phyloP scores from a whole-genome alignment of 2,113 vertebrate species.

The Cavia porcellus region DNA sequence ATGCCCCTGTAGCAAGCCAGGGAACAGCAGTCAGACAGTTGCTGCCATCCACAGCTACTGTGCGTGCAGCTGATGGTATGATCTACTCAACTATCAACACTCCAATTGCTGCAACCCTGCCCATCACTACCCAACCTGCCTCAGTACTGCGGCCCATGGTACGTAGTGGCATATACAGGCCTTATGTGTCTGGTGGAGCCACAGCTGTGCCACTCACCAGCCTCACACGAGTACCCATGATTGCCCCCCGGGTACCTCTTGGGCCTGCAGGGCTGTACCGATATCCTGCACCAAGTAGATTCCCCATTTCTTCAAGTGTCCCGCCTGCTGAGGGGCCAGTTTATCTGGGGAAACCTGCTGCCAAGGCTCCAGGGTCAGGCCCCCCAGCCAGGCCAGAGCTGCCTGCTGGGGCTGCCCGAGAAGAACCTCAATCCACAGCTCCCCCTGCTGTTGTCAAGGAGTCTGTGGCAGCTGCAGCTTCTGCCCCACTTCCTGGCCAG shows the following conservation, averaged over 20 bases:
- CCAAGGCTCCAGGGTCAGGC: conserved; percentile 58
- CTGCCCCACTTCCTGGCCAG: rapidly evolving
- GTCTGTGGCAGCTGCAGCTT: background rate
- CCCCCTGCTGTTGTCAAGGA: conserved; percentile 82
- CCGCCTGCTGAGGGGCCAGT: conserved; percentile 92
- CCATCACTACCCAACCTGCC: conserved; percentile 98
- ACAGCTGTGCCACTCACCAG: conserved; percentile 95
- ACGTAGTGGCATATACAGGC: conserved; percentile 93
- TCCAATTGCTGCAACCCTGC: conserved; percentile 98
- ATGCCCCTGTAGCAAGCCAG: conserved; percentile 89
- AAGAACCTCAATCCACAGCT: conserved; percentile 80
- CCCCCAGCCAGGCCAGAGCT: conserved; percentile 82
- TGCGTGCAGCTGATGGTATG: conserved; percentile 98
- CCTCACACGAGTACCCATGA: conserved; percentile 93
- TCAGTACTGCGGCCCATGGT: conserved; percentile 94
- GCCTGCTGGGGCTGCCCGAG: conserved; percentile 69
- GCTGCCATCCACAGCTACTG: conserved; percentile 92
- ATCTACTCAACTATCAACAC: conserved; percentile 99
- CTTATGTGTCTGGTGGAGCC: conserved; percentile 91
- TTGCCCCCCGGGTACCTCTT: conserved; percentile 93
- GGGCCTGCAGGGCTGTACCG: conserved; percentile 91
- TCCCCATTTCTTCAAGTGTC: conserved; percentile 84
- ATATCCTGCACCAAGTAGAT: conserved; percentile 90
- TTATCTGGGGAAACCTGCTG: conserved; percentile 93
- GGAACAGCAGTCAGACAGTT: conserved; percentile 92